Evolutionary conservation across 2,888 invertebrate species (phyloP).

Genomic region (Leucoma salicis): DNA sequence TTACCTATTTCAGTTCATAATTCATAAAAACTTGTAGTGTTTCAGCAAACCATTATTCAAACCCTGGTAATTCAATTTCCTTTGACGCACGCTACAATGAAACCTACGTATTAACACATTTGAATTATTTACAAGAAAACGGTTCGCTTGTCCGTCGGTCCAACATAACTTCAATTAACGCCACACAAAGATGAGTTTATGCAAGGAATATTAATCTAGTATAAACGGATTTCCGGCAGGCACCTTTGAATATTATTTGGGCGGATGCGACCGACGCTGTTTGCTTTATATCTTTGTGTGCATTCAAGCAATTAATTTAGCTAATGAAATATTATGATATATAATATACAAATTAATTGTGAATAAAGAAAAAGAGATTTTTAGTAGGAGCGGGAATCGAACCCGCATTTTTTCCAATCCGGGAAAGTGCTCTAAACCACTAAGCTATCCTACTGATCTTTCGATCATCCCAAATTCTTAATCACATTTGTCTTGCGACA

Average conservation of each 20-base stretch:
- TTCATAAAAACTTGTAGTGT: neutral
- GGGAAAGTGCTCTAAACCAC: too few species aligned
- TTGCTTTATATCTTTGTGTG: neutral
- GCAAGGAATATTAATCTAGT: constrained; percentile 23
- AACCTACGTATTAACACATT: constrained; percentile 25
- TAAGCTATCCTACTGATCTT: too few species aligned
- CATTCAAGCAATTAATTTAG: neutral
- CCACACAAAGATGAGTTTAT: constrained; percentile 34
- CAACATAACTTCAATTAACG: constrained; percentile 54
- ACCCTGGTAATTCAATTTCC: constrained; percentile 13
- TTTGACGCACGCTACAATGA: constrained; percentile 10
- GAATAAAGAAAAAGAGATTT: too few species aligned
- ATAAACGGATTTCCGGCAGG: constrained; percentile 5
- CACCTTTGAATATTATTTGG: constrained; percentile 1
- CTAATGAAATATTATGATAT: neutral
- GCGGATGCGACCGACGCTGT: neutral
- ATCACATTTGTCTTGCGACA: too few species aligned
- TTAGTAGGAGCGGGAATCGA: too few species aligned
- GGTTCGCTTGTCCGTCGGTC: constrained; percentile 21
- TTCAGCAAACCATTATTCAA: constrained; percentile 4
- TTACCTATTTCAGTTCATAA: neutral
- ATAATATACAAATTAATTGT: too few species aligned
- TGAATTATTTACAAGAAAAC: constrained; percentile 47
- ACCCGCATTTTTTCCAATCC: too few species aligned
- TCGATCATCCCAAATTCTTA: too few species aligned